Base-by-base conservation (phyloP, 2,113 vertebrate genomes). In the Callaeas wilsoni region DNA sequence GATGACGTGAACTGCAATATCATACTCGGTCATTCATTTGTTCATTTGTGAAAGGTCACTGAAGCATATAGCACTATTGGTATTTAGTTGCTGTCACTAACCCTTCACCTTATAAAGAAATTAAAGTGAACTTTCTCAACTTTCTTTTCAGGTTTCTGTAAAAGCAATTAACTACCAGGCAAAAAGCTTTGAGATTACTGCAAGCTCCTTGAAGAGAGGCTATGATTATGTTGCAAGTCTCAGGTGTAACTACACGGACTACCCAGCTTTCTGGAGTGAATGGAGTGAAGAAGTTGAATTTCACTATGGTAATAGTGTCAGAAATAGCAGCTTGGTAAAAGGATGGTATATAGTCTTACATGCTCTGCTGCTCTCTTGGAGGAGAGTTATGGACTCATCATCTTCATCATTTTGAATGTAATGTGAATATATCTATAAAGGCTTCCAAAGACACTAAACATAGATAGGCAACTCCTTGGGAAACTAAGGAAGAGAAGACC, bases 231-330 rank as follows among this genome's bases (percentile, higher is more conserved):
- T 55, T 6, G 96, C 76, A 2, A 96, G 53, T 9, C 80, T 98
- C 33, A 96, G 86, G 77, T 90, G 96, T 37, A 71, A 33, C 30
- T 87, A 94, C 4, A 17, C 7, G 13, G 18, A 11, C 1, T 96
- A 98, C 42, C n/a, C 41, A 0, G 65, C 85, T 39, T 52, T 14
- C 29, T 98, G 98, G 98, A 98, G 98, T 4, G 97, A 98, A 18
- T 98, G 98, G 98, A 98, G 98, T 46, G 69, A 69, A n/a, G 70
- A 64, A 22, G 23, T 27, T 75, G 56, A 29, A 16, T 98, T 97
- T 96, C 19, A 33, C 25, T 95, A 26, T 67, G 33, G 98, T 98
- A 89, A 96, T 97, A 35, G 30, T 49, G 30, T 80, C 57, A 79
- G 33, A 69, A 87, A 56, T 30, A 57, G 23, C 56, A 78, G 44